Evolutionary conservation across 2,797 vertebrate species (phyloP).

Genomic region (Rhadinocentrus ornatus): DNA sequence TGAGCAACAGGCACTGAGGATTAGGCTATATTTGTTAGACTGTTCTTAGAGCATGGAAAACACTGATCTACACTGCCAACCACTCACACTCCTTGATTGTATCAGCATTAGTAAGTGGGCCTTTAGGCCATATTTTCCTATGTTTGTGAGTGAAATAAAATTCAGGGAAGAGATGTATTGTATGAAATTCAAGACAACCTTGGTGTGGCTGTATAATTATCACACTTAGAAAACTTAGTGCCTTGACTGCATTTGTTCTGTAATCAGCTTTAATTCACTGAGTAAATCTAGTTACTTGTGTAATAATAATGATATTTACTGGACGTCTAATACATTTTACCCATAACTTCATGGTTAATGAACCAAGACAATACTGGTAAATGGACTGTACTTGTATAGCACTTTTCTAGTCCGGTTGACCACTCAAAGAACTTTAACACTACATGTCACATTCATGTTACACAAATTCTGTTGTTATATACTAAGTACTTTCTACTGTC

Average conservation of each 20-base stretch:
- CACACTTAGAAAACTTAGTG: neutral
- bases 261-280: no score
- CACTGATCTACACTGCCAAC: slow-evolving; percentile 39
- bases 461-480: no score
- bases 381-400: no score
- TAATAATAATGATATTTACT: neutral
- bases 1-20: slow-evolving; percentile 44
- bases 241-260: no score
- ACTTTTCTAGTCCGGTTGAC: no score
- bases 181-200: slow-evolving; percentile 3
- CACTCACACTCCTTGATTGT: slow-evolving; percentile 25
- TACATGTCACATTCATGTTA: no score
- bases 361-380: no score
- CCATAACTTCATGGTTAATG: no score
- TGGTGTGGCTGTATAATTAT: neutral
- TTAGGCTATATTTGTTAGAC: slow-evolving; percentile 62
- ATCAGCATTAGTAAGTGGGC: slow-evolving; percentile 29
- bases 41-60: slow-evolving; percentile 51
- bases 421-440: no score
- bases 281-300: neutral
- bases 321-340: neutral
- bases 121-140: slow-evolving; percentile 11
- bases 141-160: slow-evolving; percentile 14
- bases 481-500: no score
- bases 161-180: slow-evolving; percentile 1